phyloP scores from a whole-genome alignment of 2,113 vertebrate species.

The Balaeniceps rex region DNA sequence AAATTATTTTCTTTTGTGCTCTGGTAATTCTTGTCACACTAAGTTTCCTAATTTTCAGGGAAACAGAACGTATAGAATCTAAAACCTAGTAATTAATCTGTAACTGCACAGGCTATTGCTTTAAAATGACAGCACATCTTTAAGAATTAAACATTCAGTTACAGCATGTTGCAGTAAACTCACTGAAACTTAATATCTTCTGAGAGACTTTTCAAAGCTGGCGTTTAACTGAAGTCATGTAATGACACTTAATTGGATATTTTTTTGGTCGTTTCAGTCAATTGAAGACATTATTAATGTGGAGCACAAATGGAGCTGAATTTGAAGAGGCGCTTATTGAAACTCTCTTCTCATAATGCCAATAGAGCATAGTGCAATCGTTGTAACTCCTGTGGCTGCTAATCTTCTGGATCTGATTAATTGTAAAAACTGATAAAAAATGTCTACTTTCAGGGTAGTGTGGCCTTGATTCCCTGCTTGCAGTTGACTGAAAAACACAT shows the following conservation, averaged over 20 bases:
- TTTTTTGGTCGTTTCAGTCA: slow-evolving; percentile 36
- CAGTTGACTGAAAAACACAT: background rate
- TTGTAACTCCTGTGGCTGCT: slow-evolving; percentile 3
- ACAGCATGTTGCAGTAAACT: background rate
- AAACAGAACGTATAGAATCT: background rate
- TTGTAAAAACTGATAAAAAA: slow-evolving; percentile 2
- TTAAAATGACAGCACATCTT: background rate
- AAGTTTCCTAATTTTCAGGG: background rate
- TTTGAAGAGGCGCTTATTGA: slow-evolving; percentile 23
- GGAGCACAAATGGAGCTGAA: slow-evolving; percentile 42
- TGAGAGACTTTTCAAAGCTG: slow-evolving; percentile 5
- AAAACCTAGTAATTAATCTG: background rate
- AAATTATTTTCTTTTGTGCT: background rate
- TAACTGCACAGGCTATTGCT: background rate
- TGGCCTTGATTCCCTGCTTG: background rate
- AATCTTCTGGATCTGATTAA: slow-evolving; percentile 42
- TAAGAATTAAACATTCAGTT: slow-evolving; percentile 4
- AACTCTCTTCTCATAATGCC: slow-evolving; percentile 36
- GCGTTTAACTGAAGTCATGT: slow-evolving; percentile 34
- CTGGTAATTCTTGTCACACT: background rate
- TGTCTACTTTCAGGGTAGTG: background rate
- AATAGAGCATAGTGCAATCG: background rate
- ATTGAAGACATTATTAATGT: slow-evolving; percentile 46
- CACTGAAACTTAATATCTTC: slow-evolving; percentile 23
- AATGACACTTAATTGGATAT: slow-evolving; percentile 51